A percentile compares a stretch with the other conserved stretches of the same genome.
These are phyloP conservation scores for Cotesia glomerata DNA, from an alignment of 1,140 invertebrate genomes.

Conservation along the genomic window DNA sequence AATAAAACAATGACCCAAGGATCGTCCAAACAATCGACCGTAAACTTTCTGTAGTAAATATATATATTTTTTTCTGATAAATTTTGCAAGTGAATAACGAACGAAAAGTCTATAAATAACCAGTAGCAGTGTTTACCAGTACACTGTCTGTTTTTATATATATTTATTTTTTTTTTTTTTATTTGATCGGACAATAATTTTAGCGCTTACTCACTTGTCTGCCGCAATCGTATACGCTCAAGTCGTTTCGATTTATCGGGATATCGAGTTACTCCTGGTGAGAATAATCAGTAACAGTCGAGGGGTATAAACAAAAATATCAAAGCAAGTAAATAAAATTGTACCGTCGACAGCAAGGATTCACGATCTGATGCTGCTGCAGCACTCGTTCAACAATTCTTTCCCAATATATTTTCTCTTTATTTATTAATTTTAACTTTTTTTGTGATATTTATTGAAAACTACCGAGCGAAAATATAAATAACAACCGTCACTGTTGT, in stretches of 20 bases:
- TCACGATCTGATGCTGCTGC: neutral
- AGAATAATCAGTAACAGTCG: neutral
- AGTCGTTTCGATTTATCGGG: neutral
- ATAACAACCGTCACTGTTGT: neutral
- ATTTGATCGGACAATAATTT: neutral
- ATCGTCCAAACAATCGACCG: neutral
- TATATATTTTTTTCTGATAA: neutral
- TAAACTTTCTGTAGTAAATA: neutral
- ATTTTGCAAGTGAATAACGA: neutral
- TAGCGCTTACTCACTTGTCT: neutral
- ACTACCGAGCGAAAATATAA: neutral
- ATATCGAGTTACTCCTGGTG: neutral
- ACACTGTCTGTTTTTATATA: neutral
- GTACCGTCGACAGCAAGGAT: neutral
- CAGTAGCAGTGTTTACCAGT: too few species aligned
- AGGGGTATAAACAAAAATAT: neutral
- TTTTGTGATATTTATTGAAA: neutral
- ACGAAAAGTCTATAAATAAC: neutral
- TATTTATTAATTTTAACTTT: neutral
- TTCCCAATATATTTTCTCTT: neutral
- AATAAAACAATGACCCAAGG: neutral
- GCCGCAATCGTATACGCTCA: neutral
- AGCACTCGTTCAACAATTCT: neutral
- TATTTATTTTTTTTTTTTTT: too few species aligned
- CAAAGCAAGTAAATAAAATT: neutral